These are phyloP conservation scores for Ostrea edulis DNA, from an alignment of 1,140 invertebrate genomes.

Conservation along the genomic window DNA sequence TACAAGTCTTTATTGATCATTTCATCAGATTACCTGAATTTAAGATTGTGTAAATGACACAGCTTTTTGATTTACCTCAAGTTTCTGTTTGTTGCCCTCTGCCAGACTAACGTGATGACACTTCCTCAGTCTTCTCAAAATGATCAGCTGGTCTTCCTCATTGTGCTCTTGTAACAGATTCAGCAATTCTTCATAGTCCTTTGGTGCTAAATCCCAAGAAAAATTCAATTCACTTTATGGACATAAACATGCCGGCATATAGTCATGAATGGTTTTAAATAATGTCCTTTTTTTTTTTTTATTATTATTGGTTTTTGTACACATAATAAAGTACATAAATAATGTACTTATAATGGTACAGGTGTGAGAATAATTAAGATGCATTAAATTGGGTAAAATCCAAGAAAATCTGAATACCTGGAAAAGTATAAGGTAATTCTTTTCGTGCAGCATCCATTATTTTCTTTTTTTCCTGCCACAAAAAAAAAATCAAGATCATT, in stretches of 20 bases:
- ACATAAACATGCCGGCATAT: no score
- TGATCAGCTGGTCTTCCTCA: conserved; percentile 84
- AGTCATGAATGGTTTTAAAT: no score
- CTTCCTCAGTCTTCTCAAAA: conserved; percentile 91
- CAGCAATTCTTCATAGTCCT: conserved; percentile 85
- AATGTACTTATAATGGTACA: neutral
- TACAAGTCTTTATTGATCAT: no score
- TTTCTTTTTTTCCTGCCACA: conserved; percentile 63
- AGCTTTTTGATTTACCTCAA: conserved; percentile 79
- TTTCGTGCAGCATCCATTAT: conserved; percentile 82
- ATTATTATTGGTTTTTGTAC: no score
- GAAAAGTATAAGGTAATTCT: conserved; percentile 87
- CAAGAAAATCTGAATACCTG: conserved; percentile 57
- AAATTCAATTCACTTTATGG: no score
- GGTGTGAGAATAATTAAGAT: neutral
- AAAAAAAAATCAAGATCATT: neutral
- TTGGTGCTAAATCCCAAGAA: conserved; percentile 80
- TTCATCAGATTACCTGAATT: no score
- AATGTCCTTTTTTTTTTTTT: neutral
- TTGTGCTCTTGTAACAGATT: conserved; percentile 84
- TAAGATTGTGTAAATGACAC: neutral
- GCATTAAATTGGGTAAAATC: neutral
- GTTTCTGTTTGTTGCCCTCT: conserved; percentile 87
- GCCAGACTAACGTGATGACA: conserved; percentile 89
- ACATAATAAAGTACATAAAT: no score